These are phyloP conservation scores for Mionectes olivaceus DNA, from an alignment of 2,797 vertebrate species.

Conservation along the genomic window DNA sequence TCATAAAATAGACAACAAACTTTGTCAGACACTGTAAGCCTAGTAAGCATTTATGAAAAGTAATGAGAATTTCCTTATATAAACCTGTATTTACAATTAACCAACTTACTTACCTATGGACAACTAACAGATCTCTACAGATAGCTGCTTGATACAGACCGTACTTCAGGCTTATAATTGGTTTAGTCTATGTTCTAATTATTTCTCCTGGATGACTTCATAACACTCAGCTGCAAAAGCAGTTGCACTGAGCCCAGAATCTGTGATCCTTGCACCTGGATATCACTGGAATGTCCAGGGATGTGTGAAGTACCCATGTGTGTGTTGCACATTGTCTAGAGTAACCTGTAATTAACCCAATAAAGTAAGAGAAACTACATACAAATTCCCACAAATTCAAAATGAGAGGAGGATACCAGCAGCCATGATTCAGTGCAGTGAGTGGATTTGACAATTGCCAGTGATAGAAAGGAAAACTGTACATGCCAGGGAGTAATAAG, in stretches of 20 bases:
- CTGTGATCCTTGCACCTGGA: not conserved
- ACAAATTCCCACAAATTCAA: not conserved
- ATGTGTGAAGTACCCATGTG: not conserved
- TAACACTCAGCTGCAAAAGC: not conserved
- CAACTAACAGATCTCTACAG: not conserved
- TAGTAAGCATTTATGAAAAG: not conserved
- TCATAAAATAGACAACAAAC: not conserved
- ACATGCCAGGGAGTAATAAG: not conserved
- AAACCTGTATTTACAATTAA: not conserved
- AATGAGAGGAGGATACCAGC: not conserved
- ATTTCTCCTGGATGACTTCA: not conserved
- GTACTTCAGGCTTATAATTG: not conserved
- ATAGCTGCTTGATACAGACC: not conserved
- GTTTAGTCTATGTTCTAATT: not conserved
- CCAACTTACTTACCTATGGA: not conserved
- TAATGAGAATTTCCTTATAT: not conserved
- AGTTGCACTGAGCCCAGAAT: not conserved
- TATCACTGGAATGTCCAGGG: not conserved
- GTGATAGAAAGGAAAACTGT: not conserved
- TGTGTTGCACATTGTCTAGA: fast-evolving
- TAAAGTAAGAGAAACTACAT: not conserved
- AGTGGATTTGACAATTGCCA: not conserved
- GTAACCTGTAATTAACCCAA: not conserved
- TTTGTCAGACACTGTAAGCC: not conserved
- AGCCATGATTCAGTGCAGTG: not conserved